Base-by-base conservation (phyloP, 2,888 invertebrate genomes). In the Zaprionus bogoriensis region DNA sequence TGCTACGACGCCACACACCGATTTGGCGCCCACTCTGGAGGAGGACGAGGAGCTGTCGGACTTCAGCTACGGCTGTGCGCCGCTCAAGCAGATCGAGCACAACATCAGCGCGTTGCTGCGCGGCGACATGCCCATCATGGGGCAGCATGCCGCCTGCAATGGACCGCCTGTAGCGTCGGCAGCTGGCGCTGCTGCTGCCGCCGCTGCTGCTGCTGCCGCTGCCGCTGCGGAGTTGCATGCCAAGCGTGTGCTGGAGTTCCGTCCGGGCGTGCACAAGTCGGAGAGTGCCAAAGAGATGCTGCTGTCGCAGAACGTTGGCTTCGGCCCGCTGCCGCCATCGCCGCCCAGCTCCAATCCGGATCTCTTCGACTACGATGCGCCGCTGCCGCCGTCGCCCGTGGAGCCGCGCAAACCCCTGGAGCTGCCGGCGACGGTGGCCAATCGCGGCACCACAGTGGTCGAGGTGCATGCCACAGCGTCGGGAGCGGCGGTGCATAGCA, bases 361-460 rank as follows among this genome's bases (percentile, higher is more conserved):
- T 65, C 48, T 84, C 38, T 86, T 86, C 55, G 89, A 89, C 47
- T 89, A 89, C 45, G 89, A 90, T 75, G 93, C 93, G 51, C 93
- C 76, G 94, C 91, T 96, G 62, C 96, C 96, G 6, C 96, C 96
- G 0, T 96, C 96, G 0, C 96, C 96, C 0, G 95, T 95, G 89
- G 96, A 91, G 67, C 80, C 65, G 47, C 83, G 67, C 50, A 79
- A 60, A 94, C 94, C 61, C 94, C 94, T 79, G 94, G 82, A 70
- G 77, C 68, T 66, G 76, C 87, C 66, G 50, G 42, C 45, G 1
- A 17, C 20, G 17, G 22, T 17, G 0, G 62, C 36, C 45, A 86
- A 79, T 48, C 67, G 86, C 1, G 79, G 86, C 39, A 83, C 83
- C 39, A 83, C 87, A 0, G 64, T 87, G 1, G 83, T 85, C 9